Conservation (phyloP, 2,113 vertebrate species). For the Channa argus region DNA sequence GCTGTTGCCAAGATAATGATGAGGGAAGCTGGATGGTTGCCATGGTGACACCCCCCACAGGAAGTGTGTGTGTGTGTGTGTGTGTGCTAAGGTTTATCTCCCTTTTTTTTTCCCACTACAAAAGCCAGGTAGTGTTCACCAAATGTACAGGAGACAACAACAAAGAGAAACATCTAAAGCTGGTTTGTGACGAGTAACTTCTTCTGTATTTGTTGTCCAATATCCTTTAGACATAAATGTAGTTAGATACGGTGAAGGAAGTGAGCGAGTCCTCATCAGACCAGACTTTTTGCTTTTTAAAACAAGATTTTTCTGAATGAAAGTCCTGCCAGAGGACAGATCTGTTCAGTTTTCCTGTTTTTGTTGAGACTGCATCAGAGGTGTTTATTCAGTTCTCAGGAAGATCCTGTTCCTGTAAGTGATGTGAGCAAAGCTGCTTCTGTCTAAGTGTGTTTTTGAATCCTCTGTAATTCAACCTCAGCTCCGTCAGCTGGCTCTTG, state of each 20-base stretch:
- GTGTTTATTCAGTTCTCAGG: background rate
- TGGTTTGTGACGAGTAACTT: no score
- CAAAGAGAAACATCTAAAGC: background rate
- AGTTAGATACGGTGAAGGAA: no score
- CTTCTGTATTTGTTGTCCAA: no score
- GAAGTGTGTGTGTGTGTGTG: background rate
- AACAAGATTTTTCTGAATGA: no score
- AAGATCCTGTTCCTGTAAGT: conserved; percentile 1
- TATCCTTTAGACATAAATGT: no score
- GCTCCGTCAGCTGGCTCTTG: background rate
- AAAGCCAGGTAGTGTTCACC: background rate
- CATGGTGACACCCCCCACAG: conserved; percentile 46
- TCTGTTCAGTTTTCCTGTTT: background rate
- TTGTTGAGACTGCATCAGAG: conserved; percentile 22
- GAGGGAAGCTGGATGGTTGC: conserved; percentile 59
- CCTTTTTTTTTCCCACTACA: background rate
- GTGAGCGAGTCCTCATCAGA: no score
- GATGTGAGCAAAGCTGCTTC: background rate
- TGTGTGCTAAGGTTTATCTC: conserved; percentile 2
- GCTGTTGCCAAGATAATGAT: conserved; percentile 46
- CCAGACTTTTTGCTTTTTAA: no score
- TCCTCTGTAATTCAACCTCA: background rate
- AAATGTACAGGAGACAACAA: background rate
- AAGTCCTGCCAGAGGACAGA: no score
- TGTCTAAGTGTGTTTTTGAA: conserved; percentile 11